Base-by-base conservation (phyloP, 2,797 vertebrate genomes). In the Rhincodon typus region DNA sequence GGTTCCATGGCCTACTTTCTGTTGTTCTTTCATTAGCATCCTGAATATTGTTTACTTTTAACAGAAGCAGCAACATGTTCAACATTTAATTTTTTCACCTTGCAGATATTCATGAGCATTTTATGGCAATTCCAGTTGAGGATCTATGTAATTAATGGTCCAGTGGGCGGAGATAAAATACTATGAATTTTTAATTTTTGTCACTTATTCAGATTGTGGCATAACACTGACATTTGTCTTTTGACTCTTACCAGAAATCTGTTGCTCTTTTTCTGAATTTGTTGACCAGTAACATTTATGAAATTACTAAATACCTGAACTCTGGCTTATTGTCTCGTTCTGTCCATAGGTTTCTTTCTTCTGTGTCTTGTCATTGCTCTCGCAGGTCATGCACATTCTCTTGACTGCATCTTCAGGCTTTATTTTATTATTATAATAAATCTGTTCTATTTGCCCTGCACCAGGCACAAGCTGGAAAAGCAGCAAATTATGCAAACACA, bases 281-380 rank as follows among this genome's bases (percentile, higher is more conserved):
- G 27, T 66, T 66, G 34, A 34, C 57, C 57, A 38, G 30, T n/a
- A 69, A 38, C 90, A 69, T 10, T n/a, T n/a, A 0, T 67, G 62
- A 38, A 30, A 19, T 19, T 23, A 38, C 15, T 66, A 42, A 93
- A 67, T 93, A 42, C 62, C 38, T 93, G 90, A 93, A 67, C 62
- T 93, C 38, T 38, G n/a, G 10, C 90, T 25, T 93, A 66, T 38
- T 67, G n/a, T 67, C 90, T 93, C 34, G 19, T 42, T n/a, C 62
- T 42, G 90, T 93, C 62, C 90, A 93, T 21, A 25, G 62, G n/a
- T 93, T 69, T 42, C 90, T 93, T 93, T 93, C 90, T 93, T 42
- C 88, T 42, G 90, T 42, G n/a, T 6, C n/a, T 42, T 93, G 90
- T 93, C 90, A 69, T 38, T 93, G 66, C n/a, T 69, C n/a, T 27